These are phyloP conservation scores for Loxodonta africana DNA, from an alignment of 2,113 vertebrate genomes.

Conservation along the genomic window DNA sequence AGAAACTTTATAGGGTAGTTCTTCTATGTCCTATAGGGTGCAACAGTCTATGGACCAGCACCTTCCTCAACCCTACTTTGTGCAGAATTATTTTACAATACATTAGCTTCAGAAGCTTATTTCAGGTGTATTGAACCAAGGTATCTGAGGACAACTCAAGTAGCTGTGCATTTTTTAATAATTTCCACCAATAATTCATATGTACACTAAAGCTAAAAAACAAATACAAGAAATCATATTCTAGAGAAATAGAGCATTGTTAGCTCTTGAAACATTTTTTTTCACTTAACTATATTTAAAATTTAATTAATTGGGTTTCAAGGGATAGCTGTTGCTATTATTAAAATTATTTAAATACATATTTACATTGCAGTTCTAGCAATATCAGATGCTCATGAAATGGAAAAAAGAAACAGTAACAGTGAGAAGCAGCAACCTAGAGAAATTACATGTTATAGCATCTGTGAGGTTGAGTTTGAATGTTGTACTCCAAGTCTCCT, in stretches of 20 bases:
- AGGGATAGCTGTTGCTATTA: neutral
- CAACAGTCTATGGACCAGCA: rapidly evolving
- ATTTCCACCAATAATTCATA: neutral
- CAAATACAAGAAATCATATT: neutral
- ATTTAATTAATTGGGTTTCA: neutral
- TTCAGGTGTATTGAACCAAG: neutral
- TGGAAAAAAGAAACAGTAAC: neutral
- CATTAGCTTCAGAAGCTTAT: neutral
- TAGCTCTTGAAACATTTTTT: neutral
- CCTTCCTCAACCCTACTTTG: neutral
- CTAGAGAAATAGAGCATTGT: neutral
- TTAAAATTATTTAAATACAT: neutral
- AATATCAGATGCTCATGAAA: neutral
- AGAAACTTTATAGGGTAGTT: too few relatives aligned
- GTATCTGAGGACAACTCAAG: neutral
- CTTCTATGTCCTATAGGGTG: too few relatives aligned
- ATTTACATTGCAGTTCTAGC: neutral
- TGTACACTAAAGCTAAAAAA: neutral
- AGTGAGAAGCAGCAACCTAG: neutral
- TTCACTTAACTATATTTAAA: neutral
- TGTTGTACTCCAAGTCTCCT: neutral
- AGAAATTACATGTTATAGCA: neutral
- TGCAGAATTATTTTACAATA: neutral
- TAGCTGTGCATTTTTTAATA: neutral
- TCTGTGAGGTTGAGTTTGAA: neutral